Percentiles rank a stretch among this genome's conserved stretches.
Conservation (phyloP, 2,797 vertebrate species). For the Labeo calbasu region DNA sequence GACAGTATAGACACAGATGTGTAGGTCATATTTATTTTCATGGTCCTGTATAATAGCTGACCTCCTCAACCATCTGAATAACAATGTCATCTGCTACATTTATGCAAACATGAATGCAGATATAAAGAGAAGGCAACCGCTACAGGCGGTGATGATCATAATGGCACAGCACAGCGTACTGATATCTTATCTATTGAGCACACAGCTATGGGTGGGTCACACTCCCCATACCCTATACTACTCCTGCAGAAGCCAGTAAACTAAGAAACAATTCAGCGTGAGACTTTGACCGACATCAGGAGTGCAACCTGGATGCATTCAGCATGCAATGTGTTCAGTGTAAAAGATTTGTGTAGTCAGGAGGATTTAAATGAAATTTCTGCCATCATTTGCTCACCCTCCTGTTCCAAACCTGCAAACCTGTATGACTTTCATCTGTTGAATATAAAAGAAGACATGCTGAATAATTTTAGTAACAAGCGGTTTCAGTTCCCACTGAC, state of each 20-base stretch:
- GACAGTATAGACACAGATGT: background rate
- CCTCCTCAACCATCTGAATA: background rate
- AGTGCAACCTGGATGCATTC: background rate
- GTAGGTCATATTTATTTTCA: no score
- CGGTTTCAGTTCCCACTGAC: background rate
- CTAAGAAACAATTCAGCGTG: background rate
- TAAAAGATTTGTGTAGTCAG: background rate
- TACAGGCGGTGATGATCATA: background rate
- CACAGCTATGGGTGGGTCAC: background rate
- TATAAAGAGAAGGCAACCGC: background rate
- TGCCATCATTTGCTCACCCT: background rate
- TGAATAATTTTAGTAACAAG: background rate
- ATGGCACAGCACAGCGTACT: background rate
- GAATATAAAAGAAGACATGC: background rate
- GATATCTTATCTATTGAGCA: constrained; percentile 45
- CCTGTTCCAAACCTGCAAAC: background rate
- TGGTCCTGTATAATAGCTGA: background rate
- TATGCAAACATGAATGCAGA: background rate
- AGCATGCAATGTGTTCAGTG: background rate
- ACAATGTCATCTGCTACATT: background rate
- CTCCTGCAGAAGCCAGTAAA: background rate
- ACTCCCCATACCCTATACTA: background rate
- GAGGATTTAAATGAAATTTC: background rate
- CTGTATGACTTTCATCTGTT: background rate
- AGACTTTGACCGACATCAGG: constrained; percentile 5